A percentile compares a stretch with the other conserved stretches of the same genome.
phyloP scores from a whole-genome alignment of 2,888 invertebrate genomes.

The Sarcophaga variegata region DNA sequence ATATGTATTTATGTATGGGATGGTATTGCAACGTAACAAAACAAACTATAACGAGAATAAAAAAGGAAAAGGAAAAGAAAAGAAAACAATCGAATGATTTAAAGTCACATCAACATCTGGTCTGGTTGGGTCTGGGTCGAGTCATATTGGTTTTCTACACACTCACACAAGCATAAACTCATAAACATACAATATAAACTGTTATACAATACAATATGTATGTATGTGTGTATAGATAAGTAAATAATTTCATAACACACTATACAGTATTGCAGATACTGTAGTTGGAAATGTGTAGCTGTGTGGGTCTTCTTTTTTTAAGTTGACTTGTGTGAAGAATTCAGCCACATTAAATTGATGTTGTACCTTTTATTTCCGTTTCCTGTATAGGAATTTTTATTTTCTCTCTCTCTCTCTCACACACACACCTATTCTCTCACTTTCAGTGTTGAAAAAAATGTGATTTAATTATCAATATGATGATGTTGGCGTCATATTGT shows the following conservation, averaged over 20 bases:
- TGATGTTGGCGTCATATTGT: slow-evolving; percentile 56
- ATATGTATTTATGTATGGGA: slow-evolving; percentile 31
- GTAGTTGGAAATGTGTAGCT: no score
- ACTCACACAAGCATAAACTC: not conserved
- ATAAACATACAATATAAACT: not conserved
- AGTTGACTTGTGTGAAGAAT: slow-evolving; percentile 24
- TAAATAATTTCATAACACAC: no score
- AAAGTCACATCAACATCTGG: slow-evolving; percentile 66
- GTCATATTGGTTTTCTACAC: not conserved
- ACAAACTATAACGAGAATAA: not conserved
- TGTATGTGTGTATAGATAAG: no score
- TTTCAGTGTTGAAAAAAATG: slow-evolving; percentile 27
- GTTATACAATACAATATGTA: no score
- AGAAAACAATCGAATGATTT: slow-evolving; percentile 56
- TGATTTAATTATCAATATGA: slow-evolving; percentile 59
- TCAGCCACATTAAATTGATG: slow-evolving; percentile 61
- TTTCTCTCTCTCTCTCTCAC: not conserved
- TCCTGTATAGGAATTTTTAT: not conserved
- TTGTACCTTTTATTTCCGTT: slow-evolving; percentile 8
- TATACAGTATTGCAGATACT: no score
- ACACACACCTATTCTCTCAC: not conserved
- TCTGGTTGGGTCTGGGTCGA: not conserved
- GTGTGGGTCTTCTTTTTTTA: not conserved
- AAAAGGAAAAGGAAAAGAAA: no score
- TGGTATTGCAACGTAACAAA: slow-evolving; percentile 50